Conservation (phyloP, 2,888 invertebrate genomes). For the Conomelus anceps region DNA sequence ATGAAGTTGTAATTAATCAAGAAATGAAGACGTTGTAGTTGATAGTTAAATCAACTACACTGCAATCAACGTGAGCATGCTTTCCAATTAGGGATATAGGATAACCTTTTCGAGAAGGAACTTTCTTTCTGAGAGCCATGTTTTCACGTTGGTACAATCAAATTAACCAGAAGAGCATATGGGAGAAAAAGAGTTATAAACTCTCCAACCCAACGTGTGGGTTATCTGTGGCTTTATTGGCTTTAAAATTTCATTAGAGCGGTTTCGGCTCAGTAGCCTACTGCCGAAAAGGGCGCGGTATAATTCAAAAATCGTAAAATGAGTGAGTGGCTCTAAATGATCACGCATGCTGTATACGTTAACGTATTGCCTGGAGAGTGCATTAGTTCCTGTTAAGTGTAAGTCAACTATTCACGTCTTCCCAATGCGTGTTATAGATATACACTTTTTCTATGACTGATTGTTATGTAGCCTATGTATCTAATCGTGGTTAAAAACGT, state of each 20-base stretch:
- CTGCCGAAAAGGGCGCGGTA: neutral
- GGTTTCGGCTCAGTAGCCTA: neutral
- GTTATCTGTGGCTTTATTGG: neutral
- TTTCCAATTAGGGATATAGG: neutral
- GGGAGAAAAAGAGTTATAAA: neutral
- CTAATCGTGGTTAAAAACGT: too few relatives aligned
- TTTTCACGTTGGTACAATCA: neutral
- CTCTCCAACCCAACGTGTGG: neutral
- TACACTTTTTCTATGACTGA: too few relatives aligned
- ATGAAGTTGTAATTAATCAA: neutral
- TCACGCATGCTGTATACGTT: neutral
- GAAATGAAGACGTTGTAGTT: neutral
- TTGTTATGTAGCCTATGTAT: too few relatives aligned
- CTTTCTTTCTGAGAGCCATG: neutral
- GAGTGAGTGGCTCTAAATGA: neutral
- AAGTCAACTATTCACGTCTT: neutral
- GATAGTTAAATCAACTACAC: neutral
- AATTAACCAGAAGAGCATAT: neutral
- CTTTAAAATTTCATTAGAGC: neutral
- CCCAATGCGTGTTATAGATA: neutral
- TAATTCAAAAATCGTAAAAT: neutral
- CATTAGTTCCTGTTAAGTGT: neutral
- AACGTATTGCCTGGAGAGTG: neutral
- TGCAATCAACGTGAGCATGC: neutral
- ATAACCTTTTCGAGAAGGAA: neutral